Evolutionary conservation across 1,140 invertebrate genomes (phyloP), one percentile per base, ranked within the genome.

Genomic region (Lineus longissimus): DNA sequence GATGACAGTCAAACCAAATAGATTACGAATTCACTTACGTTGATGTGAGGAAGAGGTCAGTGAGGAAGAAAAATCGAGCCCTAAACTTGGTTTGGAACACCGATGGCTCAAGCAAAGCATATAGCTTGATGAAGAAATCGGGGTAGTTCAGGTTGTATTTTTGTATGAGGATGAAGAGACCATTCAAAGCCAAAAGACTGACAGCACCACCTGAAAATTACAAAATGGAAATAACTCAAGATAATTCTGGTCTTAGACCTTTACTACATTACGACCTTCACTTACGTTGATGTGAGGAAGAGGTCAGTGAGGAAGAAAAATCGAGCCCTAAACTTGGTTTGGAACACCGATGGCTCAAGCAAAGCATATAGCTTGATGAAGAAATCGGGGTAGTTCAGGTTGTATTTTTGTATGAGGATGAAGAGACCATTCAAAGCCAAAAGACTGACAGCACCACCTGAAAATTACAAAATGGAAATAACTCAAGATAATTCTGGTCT

Each of bases 301-400:
- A 95, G 84, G 78, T 97, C 92, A 0, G 91, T 85, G 25, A 97
- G 84, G 75, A 93, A 90, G 77, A 97, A 91, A 67, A 84, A 84
- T 59, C 93, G 85, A 1, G 90, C 87, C 79, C 92, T 91, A 77
- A 94, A 95, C 73, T 93, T 93, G 13, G 90, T 92, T 73, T 92
- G 89, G 76, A 97, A 93, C 65, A 97, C 89, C 69, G 90, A 88
- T 0, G 92, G 90, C 71, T 91, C 88, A 71, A 97, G 90, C 86
- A 98, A 88, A 0, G 89, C 89, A 82, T 98, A 98, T 2, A 98
- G 83, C 76, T 97, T 94, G 57, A 87, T 87, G 78, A 94, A 98
- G 74, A 98, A 94, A 80, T 97, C 90, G 2, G 95, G 94, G 82
- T 97, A 97, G 76, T 96, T 91, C 80, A 98, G 86, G 82, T 98